phyloP scores from a whole-genome alignment of 2,113 vertebrate genomes.

The Gobiocypris rarus region DNA sequence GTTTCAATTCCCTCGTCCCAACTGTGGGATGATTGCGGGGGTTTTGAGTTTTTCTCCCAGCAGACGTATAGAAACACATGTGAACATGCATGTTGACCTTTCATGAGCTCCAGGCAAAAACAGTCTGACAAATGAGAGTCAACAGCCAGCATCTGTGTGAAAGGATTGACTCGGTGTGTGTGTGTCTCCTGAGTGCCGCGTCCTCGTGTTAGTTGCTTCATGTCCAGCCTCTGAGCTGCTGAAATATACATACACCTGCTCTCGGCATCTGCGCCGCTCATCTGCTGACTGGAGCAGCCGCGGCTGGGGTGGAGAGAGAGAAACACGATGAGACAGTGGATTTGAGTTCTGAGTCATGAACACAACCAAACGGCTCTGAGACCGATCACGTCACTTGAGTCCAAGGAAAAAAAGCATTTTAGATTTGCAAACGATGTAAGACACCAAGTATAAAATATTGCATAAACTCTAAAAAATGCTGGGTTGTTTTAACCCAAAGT shows the following conservation, averaged over 20 bases:
- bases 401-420: too few species aligned
- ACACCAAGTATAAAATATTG: too few species aligned
- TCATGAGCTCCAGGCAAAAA: conserved; percentile 48
- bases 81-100: conserved; percentile 51
- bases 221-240: conserved; percentile 41
- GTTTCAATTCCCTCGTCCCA: not conserved
- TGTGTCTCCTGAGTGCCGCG: not conserved
- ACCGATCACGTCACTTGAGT: not conserved
- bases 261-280: conserved; percentile 47
- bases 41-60: not conserved
- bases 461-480: too few species aligned
- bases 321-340: not conserved
- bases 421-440: too few species aligned
- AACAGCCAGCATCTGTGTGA: conserved; percentile 62
- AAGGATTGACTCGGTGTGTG: conserved; percentile 40
- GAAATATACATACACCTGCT: conserved; percentile 54
- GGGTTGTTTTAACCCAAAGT: too few species aligned
- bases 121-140: conserved; percentile 63
- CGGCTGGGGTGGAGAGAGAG: not conserved
- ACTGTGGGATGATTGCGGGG: not conserved
- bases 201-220: conserved; percentile 6
- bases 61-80: not conserved
- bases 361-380: not conserved
- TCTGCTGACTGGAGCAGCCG: not conserved
- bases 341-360: not conserved